A percentile compares a stretch with the other conserved stretches of the same genome.
These are phyloP conservation scores for Pegoplata infirma DNA, from an alignment of 2,888 invertebrate species.

Conservation along the genomic window DNA sequence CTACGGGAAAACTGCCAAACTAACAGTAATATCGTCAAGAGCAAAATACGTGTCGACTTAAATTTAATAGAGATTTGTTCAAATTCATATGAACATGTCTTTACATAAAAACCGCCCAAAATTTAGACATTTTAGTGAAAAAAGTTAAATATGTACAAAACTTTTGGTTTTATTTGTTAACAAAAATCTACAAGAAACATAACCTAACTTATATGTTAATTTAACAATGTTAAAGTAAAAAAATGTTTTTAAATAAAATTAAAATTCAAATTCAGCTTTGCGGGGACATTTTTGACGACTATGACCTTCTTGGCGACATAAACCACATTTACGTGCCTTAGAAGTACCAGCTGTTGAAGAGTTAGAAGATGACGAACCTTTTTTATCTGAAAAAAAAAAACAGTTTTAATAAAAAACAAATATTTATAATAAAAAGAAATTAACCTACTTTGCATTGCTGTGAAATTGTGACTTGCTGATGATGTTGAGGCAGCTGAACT, in stretches of 20 bases:
- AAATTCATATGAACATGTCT: too few species aligned
- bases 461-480: not conserved
- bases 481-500: conserved; percentile 13
- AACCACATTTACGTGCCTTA: conserved; percentile 82
- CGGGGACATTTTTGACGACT: conserved; percentile 81
- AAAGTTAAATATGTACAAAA: conserved; percentile 2
- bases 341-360: not conserved
- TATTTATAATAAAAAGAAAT: too few species aligned
- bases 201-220: conserved; percentile 19
- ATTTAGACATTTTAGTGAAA: too few species aligned
- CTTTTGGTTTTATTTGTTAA: not conserved
- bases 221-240: not conserved
- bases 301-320: conserved; percentile 87
- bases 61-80: too few species aligned
- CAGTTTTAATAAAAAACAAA: not conserved
- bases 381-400: conserved; percentile 24
- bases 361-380: not conserved
- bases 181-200: conserved; percentile 22
- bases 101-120: too few species aligned
- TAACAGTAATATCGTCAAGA: too few species aligned
- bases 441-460: conserved; percentile 32
- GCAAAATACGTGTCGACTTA: too few species aligned
- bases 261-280: conserved; percentile 70
- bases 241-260: too few species aligned
- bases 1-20: too few species aligned